These are phyloP conservation scores for Oncorhynchus kisutch DNA, from an alignment of 2,113 vertebrate genomes.

Conservation along the genomic window DNA sequence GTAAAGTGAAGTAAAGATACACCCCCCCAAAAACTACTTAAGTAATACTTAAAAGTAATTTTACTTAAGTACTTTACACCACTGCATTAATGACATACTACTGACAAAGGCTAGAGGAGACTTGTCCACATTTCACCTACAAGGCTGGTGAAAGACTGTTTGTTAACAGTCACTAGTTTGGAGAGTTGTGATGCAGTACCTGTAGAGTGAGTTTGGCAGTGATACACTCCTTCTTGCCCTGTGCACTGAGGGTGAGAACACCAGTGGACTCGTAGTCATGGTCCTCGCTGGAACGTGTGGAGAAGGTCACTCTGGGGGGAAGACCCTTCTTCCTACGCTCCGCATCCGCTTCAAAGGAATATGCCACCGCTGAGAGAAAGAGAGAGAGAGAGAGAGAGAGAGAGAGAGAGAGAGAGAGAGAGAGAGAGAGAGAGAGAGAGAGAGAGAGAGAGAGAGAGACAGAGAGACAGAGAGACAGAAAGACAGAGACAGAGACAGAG, in stretches of 20 bases:
- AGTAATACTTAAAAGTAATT: no score
- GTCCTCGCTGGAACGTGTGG: background rate
- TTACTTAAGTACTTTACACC: no score
- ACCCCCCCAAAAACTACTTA: no score
- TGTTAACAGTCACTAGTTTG: no score
- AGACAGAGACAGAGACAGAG: background rate
- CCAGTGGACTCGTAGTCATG: conserved; percentile 64
- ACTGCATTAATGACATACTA: no score
- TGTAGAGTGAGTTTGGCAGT: conserved; percentile 71
- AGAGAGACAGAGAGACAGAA: background rate
- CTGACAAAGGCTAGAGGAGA: no score
- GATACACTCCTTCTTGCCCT: conserved; percentile 74
- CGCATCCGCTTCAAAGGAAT: conserved; percentile 78
- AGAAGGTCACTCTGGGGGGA: conserved; percentile 76
- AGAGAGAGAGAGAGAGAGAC: background rate
- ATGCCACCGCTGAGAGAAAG: conserved; percentile 71
- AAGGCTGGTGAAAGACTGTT: no score
- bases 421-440: background rate
- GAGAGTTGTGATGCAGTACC: conserved; percentile 66
- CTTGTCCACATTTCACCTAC: no score
- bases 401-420: background rate
- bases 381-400: background rate
- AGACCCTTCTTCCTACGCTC: conserved; percentile 71
- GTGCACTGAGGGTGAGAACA: conserved; percentile 64
- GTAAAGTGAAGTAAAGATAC: no score